Evolutionary conservation across 1,140 invertebrate species (phyloP).

Genomic region (Dendroctonus ponderosae): DNA sequence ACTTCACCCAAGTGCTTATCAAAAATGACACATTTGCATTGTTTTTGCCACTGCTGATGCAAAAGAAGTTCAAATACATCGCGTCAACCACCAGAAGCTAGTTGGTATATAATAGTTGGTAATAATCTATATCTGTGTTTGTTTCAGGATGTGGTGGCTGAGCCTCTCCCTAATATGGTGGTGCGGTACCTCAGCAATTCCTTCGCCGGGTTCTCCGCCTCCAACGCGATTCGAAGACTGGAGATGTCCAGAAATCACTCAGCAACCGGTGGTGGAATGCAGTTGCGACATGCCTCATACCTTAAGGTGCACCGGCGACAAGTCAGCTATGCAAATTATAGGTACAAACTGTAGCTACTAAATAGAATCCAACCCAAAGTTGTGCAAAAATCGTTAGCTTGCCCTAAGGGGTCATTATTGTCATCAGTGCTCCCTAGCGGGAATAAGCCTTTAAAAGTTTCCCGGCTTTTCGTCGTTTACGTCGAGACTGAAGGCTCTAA

Average conservation of each 20-base stretch:
- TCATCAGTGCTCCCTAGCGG: no score
- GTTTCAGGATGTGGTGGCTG: slow-evolving; percentile 53
- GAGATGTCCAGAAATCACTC: slow-evolving; percentile 73
- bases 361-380: slow-evolving; percentile 1
- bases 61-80: no score
- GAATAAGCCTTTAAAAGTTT: no score
- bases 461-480: no score
- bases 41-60: no score
- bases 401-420: no score
- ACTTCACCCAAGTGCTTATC: no score
- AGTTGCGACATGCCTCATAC: slow-evolving; percentile 82
- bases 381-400: neutral
- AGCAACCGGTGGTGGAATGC: slow-evolving; percentile 71
- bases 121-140: neutral
- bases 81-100: no score
- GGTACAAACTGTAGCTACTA: slow-evolving; percentile 27
- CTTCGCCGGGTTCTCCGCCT: slow-evolving; percentile 40
- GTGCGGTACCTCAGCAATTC: slow-evolving; percentile 46
- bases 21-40: no score
- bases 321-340: slow-evolving; percentile 64
- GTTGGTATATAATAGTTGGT: no score
- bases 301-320: slow-evolving; percentile 73
- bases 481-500: no score
- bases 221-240: slow-evolving; percentile 52
- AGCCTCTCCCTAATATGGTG: slow-evolving; percentile 46